These are phyloP conservation scores for Meloe dianella DNA, from an alignment of 2,888 invertebrate genomes.

Conservation along the genomic window DNA sequence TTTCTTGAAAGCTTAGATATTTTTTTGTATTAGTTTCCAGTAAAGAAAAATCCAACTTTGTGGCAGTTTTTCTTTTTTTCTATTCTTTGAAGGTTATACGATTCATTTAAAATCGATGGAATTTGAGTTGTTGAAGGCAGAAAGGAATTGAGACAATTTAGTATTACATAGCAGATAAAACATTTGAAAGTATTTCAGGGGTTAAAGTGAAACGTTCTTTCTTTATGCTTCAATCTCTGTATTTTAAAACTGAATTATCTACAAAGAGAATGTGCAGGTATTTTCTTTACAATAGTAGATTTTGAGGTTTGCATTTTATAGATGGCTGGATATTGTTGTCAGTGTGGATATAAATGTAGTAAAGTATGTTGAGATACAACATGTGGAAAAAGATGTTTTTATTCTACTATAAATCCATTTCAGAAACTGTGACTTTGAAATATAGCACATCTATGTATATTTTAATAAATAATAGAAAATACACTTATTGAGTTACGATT, in stretches of 20 bases:
- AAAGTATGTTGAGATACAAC: background rate
- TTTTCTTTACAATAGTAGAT: background rate
- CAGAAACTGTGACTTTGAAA: background rate
- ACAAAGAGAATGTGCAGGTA: background rate
- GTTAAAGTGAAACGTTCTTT: background rate
- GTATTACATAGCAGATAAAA: background rate
- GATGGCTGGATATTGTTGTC: background rate
- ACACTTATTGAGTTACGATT: background rate
- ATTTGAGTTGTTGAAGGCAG: background rate
- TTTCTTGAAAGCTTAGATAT: background rate
- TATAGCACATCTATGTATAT: background rate
- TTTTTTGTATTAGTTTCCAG: background rate
- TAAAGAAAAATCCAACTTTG: background rate
- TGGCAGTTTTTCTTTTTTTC: background rate
- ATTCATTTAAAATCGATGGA: background rate
- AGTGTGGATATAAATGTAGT: background rate
- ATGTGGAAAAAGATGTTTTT: background rate
- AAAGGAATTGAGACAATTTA: background rate
- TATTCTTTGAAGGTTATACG: background rate
- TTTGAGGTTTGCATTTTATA: constrained; percentile 6
- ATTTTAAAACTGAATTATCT: background rate
- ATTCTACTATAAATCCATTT: background rate
- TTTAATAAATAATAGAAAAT: background rate
- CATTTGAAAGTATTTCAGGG: background rate
- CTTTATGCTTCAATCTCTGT: background rate